These are phyloP conservation scores for Condylura cristata DNA, from an alignment of 2,113 vertebrate genomes.

Conservation along the genomic window DNA sequence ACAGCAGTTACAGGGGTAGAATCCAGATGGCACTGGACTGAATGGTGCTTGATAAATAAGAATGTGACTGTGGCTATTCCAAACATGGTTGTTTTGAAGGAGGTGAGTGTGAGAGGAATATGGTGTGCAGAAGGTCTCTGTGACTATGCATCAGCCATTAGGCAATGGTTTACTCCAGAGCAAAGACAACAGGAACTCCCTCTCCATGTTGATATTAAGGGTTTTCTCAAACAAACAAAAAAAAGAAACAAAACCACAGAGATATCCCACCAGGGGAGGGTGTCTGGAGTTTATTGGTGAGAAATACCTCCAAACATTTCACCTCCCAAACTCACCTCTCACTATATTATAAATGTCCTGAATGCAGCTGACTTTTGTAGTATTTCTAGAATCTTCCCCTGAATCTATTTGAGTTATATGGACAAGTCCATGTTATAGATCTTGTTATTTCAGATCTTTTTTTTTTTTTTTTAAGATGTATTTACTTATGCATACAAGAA, in stretches of 20 bases:
- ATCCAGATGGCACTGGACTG: not conserved
- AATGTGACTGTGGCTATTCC: not conserved
- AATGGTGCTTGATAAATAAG: not conserved
- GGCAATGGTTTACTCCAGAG: not conserved
- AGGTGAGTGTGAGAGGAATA: not conserved
- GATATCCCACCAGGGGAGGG: not conserved
- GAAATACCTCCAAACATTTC: not conserved
- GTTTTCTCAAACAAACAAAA: not conserved
- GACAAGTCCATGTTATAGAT: not conserved
- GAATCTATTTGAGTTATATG: not conserved
- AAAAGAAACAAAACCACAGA: not conserved
- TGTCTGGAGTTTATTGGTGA: not conserved
- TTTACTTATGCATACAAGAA: too few relatives aligned
- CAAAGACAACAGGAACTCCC: not conserved
- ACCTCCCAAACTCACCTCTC: not conserved
- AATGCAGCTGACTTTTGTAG: not conserved
- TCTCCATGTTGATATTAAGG: not conserved
- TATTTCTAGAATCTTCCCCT: not conserved
- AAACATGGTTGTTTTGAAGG: not conserved
- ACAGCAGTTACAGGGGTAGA: not conserved
- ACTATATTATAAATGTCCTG: not conserved
- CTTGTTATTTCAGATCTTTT: not conserved
- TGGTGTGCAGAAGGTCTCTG: too few relatives aligned
- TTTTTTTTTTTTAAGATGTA: too few relatives aligned
- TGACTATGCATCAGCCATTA: accelerated